Base-by-base conservation (phyloP, 2,797 vertebrate genomes). In the Halcyon badia region DNA sequence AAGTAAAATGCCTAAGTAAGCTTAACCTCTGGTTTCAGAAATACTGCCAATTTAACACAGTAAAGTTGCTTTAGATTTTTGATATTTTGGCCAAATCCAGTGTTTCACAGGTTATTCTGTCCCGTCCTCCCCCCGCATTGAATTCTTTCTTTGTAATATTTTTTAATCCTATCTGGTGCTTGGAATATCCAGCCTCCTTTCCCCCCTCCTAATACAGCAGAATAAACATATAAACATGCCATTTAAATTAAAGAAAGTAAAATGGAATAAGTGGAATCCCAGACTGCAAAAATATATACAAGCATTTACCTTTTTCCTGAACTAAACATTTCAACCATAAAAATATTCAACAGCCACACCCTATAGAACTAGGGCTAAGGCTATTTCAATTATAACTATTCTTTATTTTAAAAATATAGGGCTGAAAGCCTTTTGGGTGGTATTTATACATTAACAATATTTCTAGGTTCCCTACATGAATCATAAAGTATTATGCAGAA, bases 381-480 rank as follows among this genome's bases (percentile, higher is more conserved):
- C 98, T 98, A 97, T 97, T 98, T 98, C 96, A 98, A 97, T 98
- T 98, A 98, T 97, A 98, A 92, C 97, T 98, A 98, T 97, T 98
- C 89, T 98, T 98, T 97, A 96, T 98, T 98, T 98, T 98, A 98
- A 98, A 98, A 98, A 98, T 98, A 98, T 98, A 98, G 98, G 98
- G 98, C 98, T 97, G 97, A 98, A 97, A 98, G 98, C 98, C 98
- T 98, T 98, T 97, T 97, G 96, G 97, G 95, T 97, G 94, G 95
- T 98, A 98, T 98, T 98, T 98, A 96, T 98, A 98, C 97, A 98
- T 96, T 97, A 97, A 98, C 97, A 97, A 95, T 89, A 97, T 96
- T 94, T 97, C 98, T 98, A 98, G 94, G 93, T 97, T 97, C 95
- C 96, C 96, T 98, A 98, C 94, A 89, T 52, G 48, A 98, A 97